Percentiles rank a stretch among this genome's conserved stretches.
Conservation (phyloP, 2,797 vertebrate genomes). For the Myiothlypis coronata region DNA sequence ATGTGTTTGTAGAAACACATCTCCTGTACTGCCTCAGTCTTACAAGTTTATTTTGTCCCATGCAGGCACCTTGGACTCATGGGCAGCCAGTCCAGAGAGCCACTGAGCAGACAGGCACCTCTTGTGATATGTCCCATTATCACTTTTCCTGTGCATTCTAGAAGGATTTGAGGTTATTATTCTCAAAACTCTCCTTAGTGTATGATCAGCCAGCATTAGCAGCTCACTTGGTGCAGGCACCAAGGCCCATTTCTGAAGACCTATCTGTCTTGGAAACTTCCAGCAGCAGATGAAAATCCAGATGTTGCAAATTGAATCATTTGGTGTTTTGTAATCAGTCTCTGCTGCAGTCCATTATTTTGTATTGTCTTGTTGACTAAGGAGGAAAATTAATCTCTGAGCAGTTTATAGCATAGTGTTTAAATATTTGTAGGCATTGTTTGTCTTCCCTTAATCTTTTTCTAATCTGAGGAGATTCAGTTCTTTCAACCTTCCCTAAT, state of each 20-base stretch:
- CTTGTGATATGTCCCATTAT: not conserved
- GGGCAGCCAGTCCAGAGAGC: not conserved
- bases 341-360: conserved; percentile 2
- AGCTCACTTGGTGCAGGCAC: not conserved
- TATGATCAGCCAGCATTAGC: not conserved
- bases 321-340: not conserved
- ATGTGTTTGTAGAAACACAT: not conserved
- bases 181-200: not conserved
- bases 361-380: not conserved
- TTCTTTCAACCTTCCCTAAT: not conserved
- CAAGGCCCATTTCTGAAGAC: not conserved
- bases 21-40: not conserved
- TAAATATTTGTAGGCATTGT: conserved; percentile 19
- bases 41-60: not conserved
- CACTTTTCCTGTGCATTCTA: not conserved
- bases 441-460: conserved; percentile 9
- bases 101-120: not conserved
- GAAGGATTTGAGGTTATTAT: not conserved
- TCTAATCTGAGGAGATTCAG: not conserved
- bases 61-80: not conserved
- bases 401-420: not conserved
- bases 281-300: conserved; percentile 21
- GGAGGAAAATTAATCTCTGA: conserved; percentile 16
- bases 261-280: not conserved
- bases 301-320: not conserved